Evolutionary conservation across 2,888 invertebrate genomes (phyloP).

Genomic region (Andrena fulva): DNA sequence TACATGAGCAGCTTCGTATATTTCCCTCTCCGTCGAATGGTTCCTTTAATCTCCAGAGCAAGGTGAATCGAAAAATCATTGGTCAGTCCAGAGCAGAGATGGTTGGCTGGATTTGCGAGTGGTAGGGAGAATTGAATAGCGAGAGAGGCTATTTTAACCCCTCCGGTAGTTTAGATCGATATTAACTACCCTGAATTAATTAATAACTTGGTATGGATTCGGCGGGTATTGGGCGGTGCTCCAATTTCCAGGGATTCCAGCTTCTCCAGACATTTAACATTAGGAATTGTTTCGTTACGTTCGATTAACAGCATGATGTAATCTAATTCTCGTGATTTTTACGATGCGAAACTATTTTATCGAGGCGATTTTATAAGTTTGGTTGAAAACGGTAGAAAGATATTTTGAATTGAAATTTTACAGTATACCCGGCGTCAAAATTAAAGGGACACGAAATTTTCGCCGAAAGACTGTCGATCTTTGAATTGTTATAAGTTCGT

Average conservation of each 20-base stretch:
- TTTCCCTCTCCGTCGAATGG: neutral
- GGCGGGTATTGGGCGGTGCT: neutral
- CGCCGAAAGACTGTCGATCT: neutral
- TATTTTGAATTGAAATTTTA: neutral
- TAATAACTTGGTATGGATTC: constrained; percentile 7
- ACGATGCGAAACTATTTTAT: too few species aligned
- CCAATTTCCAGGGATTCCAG: neutral
- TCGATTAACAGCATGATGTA: too few species aligned
- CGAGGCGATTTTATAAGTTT: too few species aligned
- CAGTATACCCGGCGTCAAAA: neutral
- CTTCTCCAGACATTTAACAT: too few species aligned
- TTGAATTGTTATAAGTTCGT: neutral
- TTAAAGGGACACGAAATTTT: neutral
- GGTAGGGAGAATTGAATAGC: neutral
- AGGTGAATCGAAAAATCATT: constrained; percentile 1
- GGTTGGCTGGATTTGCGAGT: neutral
- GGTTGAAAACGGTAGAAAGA: too few species aligned
- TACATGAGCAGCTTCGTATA: neutral
- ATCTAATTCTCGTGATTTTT: too few species aligned
- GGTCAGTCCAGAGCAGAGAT: neutral
- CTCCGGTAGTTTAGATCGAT: constrained; percentile 16
- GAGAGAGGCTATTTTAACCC: constrained; percentile 22
- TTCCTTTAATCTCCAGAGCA: neutral
- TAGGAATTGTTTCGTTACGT: too few species aligned
- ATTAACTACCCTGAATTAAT: constrained; percentile 18